Evolutionary conservation across 2,888 invertebrate species (phyloP).

Genomic region (Drosophila suboccidentalis): DNA sequence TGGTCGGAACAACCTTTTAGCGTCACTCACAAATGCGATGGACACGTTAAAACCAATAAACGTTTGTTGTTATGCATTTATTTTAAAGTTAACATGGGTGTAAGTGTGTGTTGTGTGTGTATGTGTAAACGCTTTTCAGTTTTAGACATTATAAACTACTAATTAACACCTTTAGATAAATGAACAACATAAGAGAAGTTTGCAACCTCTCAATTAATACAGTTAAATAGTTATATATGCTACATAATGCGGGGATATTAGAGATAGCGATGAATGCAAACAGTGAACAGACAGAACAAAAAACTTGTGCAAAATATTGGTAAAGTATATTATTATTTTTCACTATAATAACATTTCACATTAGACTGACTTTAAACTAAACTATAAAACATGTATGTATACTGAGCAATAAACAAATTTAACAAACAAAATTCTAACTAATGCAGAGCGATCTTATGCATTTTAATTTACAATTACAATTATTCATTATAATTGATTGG

Average conservation of each 20-base stretch:
- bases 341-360: slow-evolving; percentile 30
- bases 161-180: slow-evolving; percentile 61
- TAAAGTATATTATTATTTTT: slow-evolving; percentile 29
- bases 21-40: slow-evolving; percentile 57
- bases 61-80: slow-evolving; percentile 24
- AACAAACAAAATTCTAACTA: slow-evolving; percentile 45
- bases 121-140: not conserved
- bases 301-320: slow-evolving; percentile 46
- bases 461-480: slow-evolving; percentile 25
- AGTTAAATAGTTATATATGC: slow-evolving; percentile 28
- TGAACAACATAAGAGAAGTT: slow-evolving; percentile 66
- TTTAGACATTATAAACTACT: slow-evolving; percentile 47
- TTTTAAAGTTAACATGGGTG: slow-evolving; percentile 43
- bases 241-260: slow-evolving; percentile 23
- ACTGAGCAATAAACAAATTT: slow-evolving; percentile 45
- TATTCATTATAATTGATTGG: slow-evolving; percentile 25
- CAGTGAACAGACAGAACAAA: slow-evolving; percentile 40
- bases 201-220: slow-evolving; percentile 54
- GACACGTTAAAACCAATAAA: slow-evolving; percentile 47
- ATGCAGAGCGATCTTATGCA: slow-evolving; percentile 32
- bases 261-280: slow-evolving; percentile 35
- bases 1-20: slow-evolving; percentile 45
- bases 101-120: slow-evolving; percentile 16
- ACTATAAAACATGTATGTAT: slow-evolving; percentile 25
- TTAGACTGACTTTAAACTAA: slow-evolving; percentile 24